Evolutionary conservation across 2,888 invertebrate species (phyloP).

Genomic region (Gibbula magus): DNA sequence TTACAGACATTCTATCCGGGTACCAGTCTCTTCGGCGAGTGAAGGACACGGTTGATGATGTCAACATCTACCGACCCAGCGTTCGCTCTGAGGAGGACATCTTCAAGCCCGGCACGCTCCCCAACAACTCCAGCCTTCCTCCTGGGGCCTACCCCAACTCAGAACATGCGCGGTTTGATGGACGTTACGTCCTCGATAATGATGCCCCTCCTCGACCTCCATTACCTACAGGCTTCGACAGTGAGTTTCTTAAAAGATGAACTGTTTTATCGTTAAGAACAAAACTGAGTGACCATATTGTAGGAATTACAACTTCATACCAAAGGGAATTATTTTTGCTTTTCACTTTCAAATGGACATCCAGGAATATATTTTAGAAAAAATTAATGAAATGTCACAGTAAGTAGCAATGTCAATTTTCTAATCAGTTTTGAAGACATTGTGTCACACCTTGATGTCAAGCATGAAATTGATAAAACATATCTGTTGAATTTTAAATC

Average conservation of each 20-base stretch:
- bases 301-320: too few species aligned
- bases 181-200: conserved; percentile 63
- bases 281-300: too few species aligned
- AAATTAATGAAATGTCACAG: too few species aligned
- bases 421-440: too few species aligned
- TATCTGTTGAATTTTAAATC: too few species aligned
- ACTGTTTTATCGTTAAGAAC: too few species aligned
- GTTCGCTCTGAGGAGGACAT: conserved; percentile 48
- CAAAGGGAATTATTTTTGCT: too few species aligned
- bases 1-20: conserved; percentile 51
- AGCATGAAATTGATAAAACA: too few species aligned
- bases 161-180: conserved; percentile 57
- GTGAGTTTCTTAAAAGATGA: background rate
- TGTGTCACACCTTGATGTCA: too few species aligned
- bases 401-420: too few species aligned
- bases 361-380: too few species aligned
- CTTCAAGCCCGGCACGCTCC: conserved; percentile 51
- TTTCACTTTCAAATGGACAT: too few species aligned
- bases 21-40: conserved; percentile 53
- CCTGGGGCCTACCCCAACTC: conserved; percentile 51
- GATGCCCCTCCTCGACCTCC: conserved; percentile 67
- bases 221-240: conserved; percentile 56
- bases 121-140: conserved; percentile 42
- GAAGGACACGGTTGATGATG: conserved; percentile 51
- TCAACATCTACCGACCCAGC: conserved; percentile 60